These are phyloP conservation scores for Tribolium madens DNA, from an alignment of 1,140 invertebrate genomes.

Conservation along the genomic window DNA sequence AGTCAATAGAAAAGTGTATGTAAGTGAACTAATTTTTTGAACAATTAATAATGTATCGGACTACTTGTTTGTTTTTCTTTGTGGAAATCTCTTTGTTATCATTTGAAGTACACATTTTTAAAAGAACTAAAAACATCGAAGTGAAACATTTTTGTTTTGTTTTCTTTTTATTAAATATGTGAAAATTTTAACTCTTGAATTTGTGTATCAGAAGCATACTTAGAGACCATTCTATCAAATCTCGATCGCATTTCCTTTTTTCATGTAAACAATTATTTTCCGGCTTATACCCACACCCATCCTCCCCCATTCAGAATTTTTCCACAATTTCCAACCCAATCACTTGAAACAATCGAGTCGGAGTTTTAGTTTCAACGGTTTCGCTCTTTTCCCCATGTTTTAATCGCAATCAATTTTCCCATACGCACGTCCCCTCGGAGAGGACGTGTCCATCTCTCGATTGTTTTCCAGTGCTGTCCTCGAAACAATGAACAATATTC, in stretches of 20 bases:
- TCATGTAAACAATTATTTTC: neutral
- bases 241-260: neutral
- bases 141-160: neutral
- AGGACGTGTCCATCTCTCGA: neutral
- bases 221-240: neutral
- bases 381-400: neutral
- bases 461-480: slow-evolving; percentile 22
- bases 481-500: slow-evolving; percentile 27
- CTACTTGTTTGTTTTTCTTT: no score
- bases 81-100: no score
- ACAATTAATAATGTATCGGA: no score
- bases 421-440: neutral
- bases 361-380: neutral
- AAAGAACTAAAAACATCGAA: no score
- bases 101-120: neutral
- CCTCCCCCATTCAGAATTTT: neutral
- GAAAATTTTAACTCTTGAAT: neutral
- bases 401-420: slow-evolving; percentile 9
- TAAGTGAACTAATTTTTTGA: neutral
- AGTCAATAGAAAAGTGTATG: neutral
- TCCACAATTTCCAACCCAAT: neutral
- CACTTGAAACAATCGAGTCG: neutral
- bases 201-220: no score
- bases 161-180: no score
- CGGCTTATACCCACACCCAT: neutral